Conservation (phyloP, 2,888 invertebrate species). For the Hydriomena furcata region DNA sequence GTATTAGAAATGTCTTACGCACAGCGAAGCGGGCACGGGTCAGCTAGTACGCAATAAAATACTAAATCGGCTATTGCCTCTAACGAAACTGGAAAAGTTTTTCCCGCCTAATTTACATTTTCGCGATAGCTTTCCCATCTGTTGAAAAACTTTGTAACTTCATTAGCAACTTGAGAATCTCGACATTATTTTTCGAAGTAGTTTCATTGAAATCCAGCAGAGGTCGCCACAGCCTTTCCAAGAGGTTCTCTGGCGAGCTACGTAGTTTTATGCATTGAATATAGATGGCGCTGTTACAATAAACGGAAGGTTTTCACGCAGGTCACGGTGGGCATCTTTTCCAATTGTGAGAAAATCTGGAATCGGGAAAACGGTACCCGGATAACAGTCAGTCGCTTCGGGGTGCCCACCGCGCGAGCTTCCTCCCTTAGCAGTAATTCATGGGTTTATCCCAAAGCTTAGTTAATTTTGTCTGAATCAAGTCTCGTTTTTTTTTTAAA, state of each 20-base stretch:
- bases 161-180: not conserved
- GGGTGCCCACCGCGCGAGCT: slow-evolving; percentile 65
- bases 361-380: slow-evolving; percentile 70
- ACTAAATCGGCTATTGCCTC: no score
- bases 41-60: no score
- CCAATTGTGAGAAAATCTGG: slow-evolving; percentile 51
- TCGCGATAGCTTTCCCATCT: slow-evolving; percentile 8
- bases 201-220: not conserved
- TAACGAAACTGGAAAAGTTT: no score
- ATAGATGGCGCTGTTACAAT: slow-evolving; percentile 37
- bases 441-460: slow-evolving; percentile 17
- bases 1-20: no score
- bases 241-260: not conserved
- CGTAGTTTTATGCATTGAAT: slow-evolving; percentile 10
- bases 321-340: slow-evolving; percentile 35
- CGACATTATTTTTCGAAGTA: not conserved
- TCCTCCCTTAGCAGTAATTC: slow-evolving; percentile 38
- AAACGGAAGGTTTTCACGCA: slow-evolving; percentile 28
- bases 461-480: slow-evolving; percentile 22
- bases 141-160: not conserved
- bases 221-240: slow-evolving; percentile 4
- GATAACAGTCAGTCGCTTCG: slow-evolving; percentile 73
- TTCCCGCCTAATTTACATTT: not conserved
- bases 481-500: slow-evolving; percentile 27
- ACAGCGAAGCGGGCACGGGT: no score